Conservation (phyloP, 2,797 vertebrate species). For the Tinamus major region DNA sequence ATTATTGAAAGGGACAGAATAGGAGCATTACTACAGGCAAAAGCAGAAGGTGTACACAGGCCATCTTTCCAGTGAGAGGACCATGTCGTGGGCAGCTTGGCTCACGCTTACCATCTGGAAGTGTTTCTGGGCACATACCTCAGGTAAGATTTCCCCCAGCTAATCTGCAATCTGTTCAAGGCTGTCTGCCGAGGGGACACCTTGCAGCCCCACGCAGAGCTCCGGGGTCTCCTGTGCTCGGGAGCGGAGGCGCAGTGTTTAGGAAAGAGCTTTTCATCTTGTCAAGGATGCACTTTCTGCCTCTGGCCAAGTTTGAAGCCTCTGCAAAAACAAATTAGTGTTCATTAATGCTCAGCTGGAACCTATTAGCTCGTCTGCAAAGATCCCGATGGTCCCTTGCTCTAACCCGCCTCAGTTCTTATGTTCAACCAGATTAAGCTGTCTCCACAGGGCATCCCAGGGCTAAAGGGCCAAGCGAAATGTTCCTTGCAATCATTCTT, state of each 20-base stretch:
- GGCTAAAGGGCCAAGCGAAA: slow-evolving; percentile 59
- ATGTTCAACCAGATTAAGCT: slow-evolving; percentile 31
- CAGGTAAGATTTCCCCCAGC: background rate
- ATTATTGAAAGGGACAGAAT: background rate
- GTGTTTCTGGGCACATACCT: background rate
- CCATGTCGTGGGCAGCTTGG: background rate
- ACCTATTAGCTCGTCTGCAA: slow-evolving; percentile 44
- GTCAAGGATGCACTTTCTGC: background rate
- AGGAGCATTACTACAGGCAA: background rate
- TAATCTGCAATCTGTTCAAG: background rate
- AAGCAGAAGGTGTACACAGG: background rate
- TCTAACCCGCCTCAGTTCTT: slow-evolving; percentile 53
- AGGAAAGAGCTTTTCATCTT: background rate
- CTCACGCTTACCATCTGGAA: background rate
- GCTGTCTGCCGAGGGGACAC: background rate
- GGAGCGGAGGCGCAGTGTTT: background rate
- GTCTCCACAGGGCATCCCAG: slow-evolving; percentile 54
- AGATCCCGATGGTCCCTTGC: slow-evolving; percentile 40
- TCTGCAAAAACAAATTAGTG: slow-evolving; percentile 18
- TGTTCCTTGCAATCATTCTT: slow-evolving; percentile 61
- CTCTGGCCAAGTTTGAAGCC: background rate
- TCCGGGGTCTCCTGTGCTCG: background rate
- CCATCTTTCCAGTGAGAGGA: background rate
- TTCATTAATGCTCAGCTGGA: slow-evolving; percentile 47
- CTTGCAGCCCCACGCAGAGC: background rate